These are phyloP conservation scores for Zelostemma sp. DNA, from an alignment of 1,140 invertebrate genomes.

Conservation along the genomic window DNA sequence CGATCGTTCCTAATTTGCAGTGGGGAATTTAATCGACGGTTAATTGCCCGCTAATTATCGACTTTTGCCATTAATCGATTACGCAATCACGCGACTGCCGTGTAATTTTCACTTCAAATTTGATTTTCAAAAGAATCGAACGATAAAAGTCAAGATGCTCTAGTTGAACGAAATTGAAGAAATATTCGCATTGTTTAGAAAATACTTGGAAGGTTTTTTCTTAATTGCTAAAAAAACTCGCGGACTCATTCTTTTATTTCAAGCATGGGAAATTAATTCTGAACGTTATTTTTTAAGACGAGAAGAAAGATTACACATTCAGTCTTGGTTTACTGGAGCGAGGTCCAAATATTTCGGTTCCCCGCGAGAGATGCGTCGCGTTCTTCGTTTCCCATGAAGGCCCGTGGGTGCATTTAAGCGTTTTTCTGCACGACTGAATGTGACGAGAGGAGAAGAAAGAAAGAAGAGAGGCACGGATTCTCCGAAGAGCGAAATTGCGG, in stretches of 20 bases:
- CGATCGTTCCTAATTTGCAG: constrained; percentile 2
- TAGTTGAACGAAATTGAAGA: no score
- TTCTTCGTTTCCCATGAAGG: constrained; percentile 50
- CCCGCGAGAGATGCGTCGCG: constrained; percentile 25
- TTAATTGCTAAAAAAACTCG: no score
- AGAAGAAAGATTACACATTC: not conserved
- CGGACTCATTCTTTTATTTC: no score
- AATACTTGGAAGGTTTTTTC: no score
- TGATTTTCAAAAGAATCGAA: not conserved
- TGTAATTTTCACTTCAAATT: not conserved
- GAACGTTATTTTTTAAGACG: not conserved
- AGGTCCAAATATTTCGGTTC: not conserved
- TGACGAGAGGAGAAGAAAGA: constrained; percentile 36
- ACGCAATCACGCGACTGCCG: not conserved
- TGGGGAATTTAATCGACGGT: not conserved
- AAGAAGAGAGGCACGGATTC: constrained; percentile 45
- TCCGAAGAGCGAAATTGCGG: constrained; percentile 53
- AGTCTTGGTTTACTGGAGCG: not conserved
- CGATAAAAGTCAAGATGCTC: constrained; percentile 8
- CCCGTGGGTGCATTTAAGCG: constrained; percentile 50
- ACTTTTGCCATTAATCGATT: not conserved
- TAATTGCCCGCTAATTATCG: not conserved
- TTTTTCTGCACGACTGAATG: constrained; percentile 55
- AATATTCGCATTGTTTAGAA: no score
- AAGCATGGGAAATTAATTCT: no score